Evolutionary conservation across 2,113 vertebrate species (phyloP).

Genomic region (Paradoxurus hermaphroditus): DNA sequence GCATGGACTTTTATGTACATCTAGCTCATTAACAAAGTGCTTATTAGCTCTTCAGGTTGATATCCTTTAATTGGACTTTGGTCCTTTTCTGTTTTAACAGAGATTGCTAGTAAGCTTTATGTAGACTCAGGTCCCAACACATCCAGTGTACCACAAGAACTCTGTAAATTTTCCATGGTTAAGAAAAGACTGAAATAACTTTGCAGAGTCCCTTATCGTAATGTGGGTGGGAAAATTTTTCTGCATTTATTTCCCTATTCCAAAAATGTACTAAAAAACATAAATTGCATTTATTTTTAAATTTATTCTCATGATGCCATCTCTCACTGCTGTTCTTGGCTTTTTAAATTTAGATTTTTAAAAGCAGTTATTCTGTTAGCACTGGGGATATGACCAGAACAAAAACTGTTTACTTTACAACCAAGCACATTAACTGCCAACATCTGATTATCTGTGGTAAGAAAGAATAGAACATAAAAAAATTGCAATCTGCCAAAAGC

Average conservation of each 20-base stretch:
- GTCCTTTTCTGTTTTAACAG: slow-evolving; percentile 47
- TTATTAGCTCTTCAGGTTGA: slow-evolving; percentile 45
- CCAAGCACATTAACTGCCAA: not conserved
- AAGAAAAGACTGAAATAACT: slow-evolving; percentile 69
- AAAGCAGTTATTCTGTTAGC: slow-evolving; percentile 54
- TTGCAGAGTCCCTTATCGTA: slow-evolving; percentile 47
- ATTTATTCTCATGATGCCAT: slow-evolving; percentile 72
- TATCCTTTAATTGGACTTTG: slow-evolving; percentile 4
- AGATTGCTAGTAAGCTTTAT: slow-evolving; percentile 24
- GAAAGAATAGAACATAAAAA: slow-evolving; percentile 27
- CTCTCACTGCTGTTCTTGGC: slow-evolving; percentile 70
- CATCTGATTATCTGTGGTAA: slow-evolving; percentile 10
- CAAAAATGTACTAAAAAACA: slow-evolving; percentile 70
- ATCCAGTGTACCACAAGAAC: slow-evolving; percentile 36
- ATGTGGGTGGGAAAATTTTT: slow-evolving; percentile 69
- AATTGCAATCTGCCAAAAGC: not conserved
- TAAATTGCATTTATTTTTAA: slow-evolving; percentile 75
- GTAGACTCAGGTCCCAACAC: slow-evolving; percentile 1
- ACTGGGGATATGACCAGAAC: slow-evolving; percentile 5
- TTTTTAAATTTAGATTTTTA: slow-evolving; percentile 73
- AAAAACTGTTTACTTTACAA: slow-evolving; percentile 59
- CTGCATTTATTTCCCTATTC: slow-evolving; percentile 69
- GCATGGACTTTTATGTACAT: not conserved
- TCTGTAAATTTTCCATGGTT: slow-evolving; percentile 60
- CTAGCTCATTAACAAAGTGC: not conserved